Evolutionary conservation across 1,140 invertebrate genomes (phyloP), one percentile per base, ranked within the genome.

Genomic region (Eupeodes corollae): DNA sequence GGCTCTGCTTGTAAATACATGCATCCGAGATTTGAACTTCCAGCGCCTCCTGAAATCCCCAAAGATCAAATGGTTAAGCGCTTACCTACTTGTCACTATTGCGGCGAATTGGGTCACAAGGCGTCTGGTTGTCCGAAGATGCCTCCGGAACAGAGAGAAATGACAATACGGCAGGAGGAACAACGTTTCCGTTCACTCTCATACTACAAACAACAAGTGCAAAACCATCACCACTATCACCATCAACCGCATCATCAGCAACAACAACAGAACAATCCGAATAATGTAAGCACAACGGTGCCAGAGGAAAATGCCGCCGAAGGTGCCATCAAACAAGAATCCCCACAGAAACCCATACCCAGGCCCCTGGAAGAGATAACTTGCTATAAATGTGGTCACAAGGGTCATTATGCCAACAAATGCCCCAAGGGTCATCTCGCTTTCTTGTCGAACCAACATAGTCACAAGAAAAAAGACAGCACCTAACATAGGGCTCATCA

Each of bases 321-420:
- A 53, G 66, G 62, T 15, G 21, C 3, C 8, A 8, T 26, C 8
- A 26, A 26, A 26, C 21, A 26, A 26, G 21, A 26, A 26, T 10
- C 15, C 10, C 16, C 50, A 52, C 63, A 64, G 5, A 39, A 47
- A 41, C 41, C 43, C 37, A 49, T 75, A 3, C 76, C 81, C 21
- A 87, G 86, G 63, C 89, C 90, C 6, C 68, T 96, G 9, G 90
- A 95, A 70, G 89, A 95, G 73, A 90, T 96, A 10, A 95, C 91
- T 1, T 96, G 92, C 70, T 96, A 88, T 63, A 96, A 96, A 75
- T 99, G 97, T 73, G 95, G 95, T 8, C 88, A 91, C 38, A 98
- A 97, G 70, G 97, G 97, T 13, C 97, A 99, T 72, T 99, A 99
- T 69, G 97, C 97, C 1, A 99, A 99, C 68, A 92, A 93, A 66